A percentile compares a stretch with the other conserved stretches of the same genome.
phyloP scores from a whole-genome alignment of 2,888 invertebrate genomes.

The Hypomecis atomaria region DNA sequence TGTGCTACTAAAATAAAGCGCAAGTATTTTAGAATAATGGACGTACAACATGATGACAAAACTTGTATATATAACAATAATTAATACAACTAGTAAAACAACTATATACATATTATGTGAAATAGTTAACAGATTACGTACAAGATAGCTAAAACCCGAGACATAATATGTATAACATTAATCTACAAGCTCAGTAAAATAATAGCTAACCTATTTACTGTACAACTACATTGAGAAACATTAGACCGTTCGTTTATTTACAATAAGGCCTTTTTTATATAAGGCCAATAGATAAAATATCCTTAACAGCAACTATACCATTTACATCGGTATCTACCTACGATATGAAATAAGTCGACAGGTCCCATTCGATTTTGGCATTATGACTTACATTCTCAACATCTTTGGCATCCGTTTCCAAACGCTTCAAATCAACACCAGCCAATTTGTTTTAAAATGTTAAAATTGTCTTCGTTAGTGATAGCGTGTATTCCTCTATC shows the following conservation, averaged over 20 bases:
- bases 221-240: conserved; percentile 67
- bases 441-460: conserved; percentile 14
- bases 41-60: conserved; percentile 35
- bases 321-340: conserved; percentile 55
- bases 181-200: conserved; percentile 47
- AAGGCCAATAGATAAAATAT: conserved; percentile 19
- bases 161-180: conserved; percentile 45
- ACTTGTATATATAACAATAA: conserved; percentile 26
- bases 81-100: conserved; percentile 22
- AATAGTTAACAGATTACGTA: conserved; percentile 44
- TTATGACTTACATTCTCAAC: conserved; percentile 54
- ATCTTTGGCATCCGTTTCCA: conserved; percentile 62
- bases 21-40: conserved; percentile 22
- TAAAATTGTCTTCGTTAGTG: conserved; percentile 9
- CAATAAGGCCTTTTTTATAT: conserved; percentile 43
- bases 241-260: conserved; percentile 59
- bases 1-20: conserved; percentile 33
- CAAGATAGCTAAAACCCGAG: conserved; percentile 55
- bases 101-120: conserved; percentile 29
- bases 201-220: conserved; percentile 45
- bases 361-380: conserved; percentile 79
- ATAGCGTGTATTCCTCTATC: conserved; percentile 3
- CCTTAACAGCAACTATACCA: conserved; percentile 32
- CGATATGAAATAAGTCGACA: conserved; percentile 78
- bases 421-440: conserved; percentile 16